Evolutionary conservation across 1,140 invertebrate species (phyloP).

Genomic region (Hypothenemus hampei): DNA sequence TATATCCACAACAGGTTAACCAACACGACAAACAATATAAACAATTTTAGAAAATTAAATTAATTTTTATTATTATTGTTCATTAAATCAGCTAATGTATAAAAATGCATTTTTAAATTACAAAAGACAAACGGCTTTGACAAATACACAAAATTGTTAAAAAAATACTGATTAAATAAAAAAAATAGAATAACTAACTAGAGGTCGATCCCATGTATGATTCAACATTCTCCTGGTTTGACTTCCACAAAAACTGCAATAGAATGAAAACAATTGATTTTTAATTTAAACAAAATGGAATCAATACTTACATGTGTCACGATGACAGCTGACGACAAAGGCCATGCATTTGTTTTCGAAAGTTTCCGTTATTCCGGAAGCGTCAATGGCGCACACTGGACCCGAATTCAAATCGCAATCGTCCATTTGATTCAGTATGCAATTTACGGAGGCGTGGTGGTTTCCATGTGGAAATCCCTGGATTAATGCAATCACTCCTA

Average conservation of each 20-base stretch:
- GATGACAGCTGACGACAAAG: conserved; percentile 49
- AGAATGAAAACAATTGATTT: background rate
- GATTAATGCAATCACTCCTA: too few relatives aligned
- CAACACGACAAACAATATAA: too few relatives aligned
- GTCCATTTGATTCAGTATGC: conserved; percentile 44
- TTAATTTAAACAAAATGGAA: background rate
- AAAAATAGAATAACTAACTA: too few relatives aligned
- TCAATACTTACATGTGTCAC: conserved; percentile 47
- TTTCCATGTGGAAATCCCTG: background rate
- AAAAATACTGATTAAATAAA: too few relatives aligned
- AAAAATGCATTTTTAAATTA: too few relatives aligned
- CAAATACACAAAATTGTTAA: too few relatives aligned
- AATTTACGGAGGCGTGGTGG: conserved; percentile 34
- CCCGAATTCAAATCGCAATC: conserved; percentile 45
- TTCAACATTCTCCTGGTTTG: conserved; percentile 29
- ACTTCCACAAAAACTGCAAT: conserved; percentile 31
- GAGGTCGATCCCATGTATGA: too few relatives aligned
- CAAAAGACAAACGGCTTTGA: too few relatives aligned
- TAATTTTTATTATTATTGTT: too few relatives aligned
- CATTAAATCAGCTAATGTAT: too few relatives aligned
- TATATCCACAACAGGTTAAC: too few relatives aligned
- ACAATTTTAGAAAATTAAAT: too few relatives aligned
- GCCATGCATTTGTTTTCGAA: conserved; percentile 52
- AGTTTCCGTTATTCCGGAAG: conserved; percentile 47
- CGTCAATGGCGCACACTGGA: conserved; percentile 52